A percentile compares a stretch with the other conserved stretches of the same genome.
phyloP scores from a whole-genome alignment of 2,888 invertebrate genomes.

The Xestia c-nigrum region DNA sequence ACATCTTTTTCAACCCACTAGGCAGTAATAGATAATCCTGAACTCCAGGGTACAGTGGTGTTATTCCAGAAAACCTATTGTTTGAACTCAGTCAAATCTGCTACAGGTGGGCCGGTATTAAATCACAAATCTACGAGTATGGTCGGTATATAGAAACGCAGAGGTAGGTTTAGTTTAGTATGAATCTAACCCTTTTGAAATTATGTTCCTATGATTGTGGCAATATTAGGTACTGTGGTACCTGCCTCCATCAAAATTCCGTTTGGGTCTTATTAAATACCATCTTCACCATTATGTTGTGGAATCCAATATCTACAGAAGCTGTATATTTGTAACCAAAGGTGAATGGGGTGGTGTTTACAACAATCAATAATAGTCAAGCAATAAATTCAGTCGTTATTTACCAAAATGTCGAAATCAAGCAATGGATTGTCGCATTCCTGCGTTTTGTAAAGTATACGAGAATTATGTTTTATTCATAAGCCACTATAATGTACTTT shows the following conservation, averaged over 20 bases:
- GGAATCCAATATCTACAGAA: conserved; percentile 21
- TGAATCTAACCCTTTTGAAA: not conserved
- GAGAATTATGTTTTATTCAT: conserved; percentile 78
- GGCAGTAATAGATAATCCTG: not conserved
- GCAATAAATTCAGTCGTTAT: conserved; percentile 41
- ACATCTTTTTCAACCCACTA: not conserved
- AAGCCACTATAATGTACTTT: conserved; percentile 70
- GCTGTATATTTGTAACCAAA: conserved; percentile 21
- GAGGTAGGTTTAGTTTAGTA: not conserved
- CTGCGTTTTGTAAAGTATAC: conserved; percentile 64
- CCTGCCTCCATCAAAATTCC: not conserved
- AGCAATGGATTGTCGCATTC: conserved; percentile 60
- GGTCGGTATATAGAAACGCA: not conserved
- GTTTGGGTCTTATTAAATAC: conserved; percentile 1
- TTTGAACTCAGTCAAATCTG: not conserved
- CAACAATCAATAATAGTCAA: conserved; percentile 30
- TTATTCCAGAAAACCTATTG: no score
- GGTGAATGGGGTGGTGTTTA: conserved; percentile 17
- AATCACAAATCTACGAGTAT: not conserved
- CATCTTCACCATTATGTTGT: conserved; percentile 1
- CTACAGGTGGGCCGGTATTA: not conserved
- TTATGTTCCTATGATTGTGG: not conserved
- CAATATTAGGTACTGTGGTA: not conserved
- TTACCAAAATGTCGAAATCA: conserved; percentile 61
- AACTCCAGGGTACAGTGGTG: not conserved